Evolutionary conservation across 2,888 invertebrate species (phyloP), one percentile per base, ranked within the genome.

Genomic region (Amiota communis): DNA sequence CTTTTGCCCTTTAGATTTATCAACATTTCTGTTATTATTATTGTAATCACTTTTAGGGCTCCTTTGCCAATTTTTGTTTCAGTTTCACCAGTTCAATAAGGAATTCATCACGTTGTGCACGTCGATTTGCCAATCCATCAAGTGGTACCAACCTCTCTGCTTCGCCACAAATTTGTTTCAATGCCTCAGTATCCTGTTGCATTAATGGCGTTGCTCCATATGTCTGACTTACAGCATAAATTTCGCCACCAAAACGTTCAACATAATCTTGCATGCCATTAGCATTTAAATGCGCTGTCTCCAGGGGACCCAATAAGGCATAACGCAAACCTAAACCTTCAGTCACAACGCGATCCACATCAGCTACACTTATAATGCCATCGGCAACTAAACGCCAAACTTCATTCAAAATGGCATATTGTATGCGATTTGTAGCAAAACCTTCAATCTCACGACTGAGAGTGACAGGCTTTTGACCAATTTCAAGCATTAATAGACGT

Each of bases 311-410:
- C 76, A 98, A 92, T 89, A 98, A 97, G 1, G 98, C 98, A 88
- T 98, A 99, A 68, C 98, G 92, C 92, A 97, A 94, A 11, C 98
- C 98, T 57, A 99, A 92, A 12, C 98, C 98, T 87, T 97, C 95
- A 0, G 95, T 95, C 92, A 98, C 97, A 0, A 98, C 97, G 80
- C 94, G 94, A 87, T 99, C 98, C 10, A 97, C 92, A 87, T 98
- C 98, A 79, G 94, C 92, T 0, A 96, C 97, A 81, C 93, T 93
- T 47, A 98, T 91, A 17, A 98, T 91, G 15, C 94, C 95, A 79
- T 94, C 94, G 70, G 93, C 92, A 0, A 98, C 95, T 72, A 98
- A 91, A 77, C 96, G 93, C 95, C 96, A 98, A 0, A 95, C 94
- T 91, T 98, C 98, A 85, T 97, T 96, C 71, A 98, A 89, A 81